Evolutionary conservation across 2,797 vertebrate species (phyloP).

Genomic region (Schizopygopsis pylzovi): DNA sequence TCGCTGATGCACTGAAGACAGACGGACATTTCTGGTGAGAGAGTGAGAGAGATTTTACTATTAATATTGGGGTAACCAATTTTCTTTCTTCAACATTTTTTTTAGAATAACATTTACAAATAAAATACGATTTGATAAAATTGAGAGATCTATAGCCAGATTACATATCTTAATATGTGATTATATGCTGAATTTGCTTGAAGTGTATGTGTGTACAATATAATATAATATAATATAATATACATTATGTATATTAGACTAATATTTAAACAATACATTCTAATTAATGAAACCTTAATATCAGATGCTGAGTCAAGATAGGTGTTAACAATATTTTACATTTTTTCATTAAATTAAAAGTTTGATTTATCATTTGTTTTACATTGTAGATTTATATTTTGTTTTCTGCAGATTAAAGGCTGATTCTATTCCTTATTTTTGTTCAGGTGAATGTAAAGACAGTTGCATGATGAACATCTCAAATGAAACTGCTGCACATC

Average conservation of each 20-base stretch:
- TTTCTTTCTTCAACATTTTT: background rate
- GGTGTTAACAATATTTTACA: background rate
- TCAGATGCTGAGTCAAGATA: background rate
- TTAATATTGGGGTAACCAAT: background rate
- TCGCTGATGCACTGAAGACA: background rate
- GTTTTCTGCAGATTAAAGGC: background rate
- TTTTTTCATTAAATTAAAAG: background rate
- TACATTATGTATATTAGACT: background rate
- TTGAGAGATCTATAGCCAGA: background rate
- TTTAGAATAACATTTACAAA: background rate
- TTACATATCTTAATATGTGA: background rate
- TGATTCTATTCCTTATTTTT: background rate
- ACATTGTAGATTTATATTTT: background rate
- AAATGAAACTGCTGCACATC: background rate
- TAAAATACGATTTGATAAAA: background rate
- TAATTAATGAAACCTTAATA: background rate
- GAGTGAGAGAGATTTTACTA: slow-evolving; percentile 6
- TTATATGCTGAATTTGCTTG: background rate
- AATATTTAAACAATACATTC: background rate
- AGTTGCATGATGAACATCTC: slow-evolving; percentile 2
- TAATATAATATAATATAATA: no score
- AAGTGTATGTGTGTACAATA: background rate
- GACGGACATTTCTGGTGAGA: background rate
- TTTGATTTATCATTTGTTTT: background rate
- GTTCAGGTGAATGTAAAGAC: slow-evolving; percentile 2